Evolutionary conservation across 2,797 vertebrate species (phyloP).

Genomic region (Telmatherina bonti): DNA sequence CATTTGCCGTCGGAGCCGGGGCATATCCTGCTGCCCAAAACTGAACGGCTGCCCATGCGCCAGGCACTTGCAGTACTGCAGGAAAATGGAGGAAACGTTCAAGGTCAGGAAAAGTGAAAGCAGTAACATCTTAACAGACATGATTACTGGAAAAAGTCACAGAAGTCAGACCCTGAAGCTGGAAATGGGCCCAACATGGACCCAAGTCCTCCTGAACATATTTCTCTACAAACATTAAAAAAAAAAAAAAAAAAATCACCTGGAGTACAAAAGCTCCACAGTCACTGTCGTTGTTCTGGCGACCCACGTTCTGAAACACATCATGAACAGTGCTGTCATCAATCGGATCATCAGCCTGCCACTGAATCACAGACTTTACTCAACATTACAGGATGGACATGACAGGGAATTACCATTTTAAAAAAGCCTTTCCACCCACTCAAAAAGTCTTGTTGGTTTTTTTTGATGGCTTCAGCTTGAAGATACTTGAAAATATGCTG

Average conservation of each 20-base stretch:
- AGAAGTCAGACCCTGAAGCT: no score
- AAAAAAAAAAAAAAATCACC: slow-evolving; percentile 79
- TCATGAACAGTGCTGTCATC: neutral
- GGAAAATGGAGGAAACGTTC: slow-evolving; percentile 6
- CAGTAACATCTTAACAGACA: no score
- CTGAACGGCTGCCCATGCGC: slow-evolving; percentile 90
- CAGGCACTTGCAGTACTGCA: slow-evolving; percentile 94
- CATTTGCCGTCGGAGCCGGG: slow-evolving; percentile 92
- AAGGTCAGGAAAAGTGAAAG: no score
- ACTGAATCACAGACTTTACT: neutral
- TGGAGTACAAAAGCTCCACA: slow-evolving; percentile 94
- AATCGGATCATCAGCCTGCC: neutral
- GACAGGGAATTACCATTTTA: slow-evolving; percentile 87
- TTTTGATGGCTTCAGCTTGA: slow-evolving; percentile 93
- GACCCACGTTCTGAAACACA: slow-evolving; percentile 88
- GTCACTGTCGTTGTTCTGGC: slow-evolving; percentile 96
- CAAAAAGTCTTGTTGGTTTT: slow-evolving; percentile 89
- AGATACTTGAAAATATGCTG: slow-evolving; percentile 97
- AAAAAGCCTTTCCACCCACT: slow-evolving; percentile 92
- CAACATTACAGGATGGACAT: no score
- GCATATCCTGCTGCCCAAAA: slow-evolving; percentile 96
- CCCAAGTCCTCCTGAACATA: no score
- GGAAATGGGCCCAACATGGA: no score
- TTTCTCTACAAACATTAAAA: no score
- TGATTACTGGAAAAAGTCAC: no score